Conservation (phyloP, 2,888 invertebrate genomes). For the Tipula unca region DNA sequence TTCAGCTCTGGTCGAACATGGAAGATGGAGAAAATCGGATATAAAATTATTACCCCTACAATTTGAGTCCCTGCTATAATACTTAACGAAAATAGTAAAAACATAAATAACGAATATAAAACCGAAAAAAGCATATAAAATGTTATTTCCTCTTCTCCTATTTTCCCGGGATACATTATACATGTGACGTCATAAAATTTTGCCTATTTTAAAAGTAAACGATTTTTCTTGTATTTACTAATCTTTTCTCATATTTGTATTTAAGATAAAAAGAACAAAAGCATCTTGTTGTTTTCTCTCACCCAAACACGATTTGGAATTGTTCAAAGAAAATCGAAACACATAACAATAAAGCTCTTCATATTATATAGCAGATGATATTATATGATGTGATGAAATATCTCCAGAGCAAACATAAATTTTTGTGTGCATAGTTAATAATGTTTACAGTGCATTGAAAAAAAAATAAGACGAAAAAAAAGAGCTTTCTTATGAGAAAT, state of each 20-base stretch:
- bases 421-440: not conserved
- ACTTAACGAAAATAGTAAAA: not conserved
- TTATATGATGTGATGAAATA: not conserved
- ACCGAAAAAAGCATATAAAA: not conserved
- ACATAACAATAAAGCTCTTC: not conserved
- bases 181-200: not conserved
- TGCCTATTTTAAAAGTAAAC: not conserved
- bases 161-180: conserved; percentile 9
- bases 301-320: not conserved
- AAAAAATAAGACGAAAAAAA: too few relatives aligned
- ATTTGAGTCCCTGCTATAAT: not conserved
- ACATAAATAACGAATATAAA: not conserved
- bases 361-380: not conserved
- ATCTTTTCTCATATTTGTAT: not conserved
- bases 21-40: not conserved
- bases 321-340: not conserved
- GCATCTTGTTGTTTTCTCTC: not conserved
- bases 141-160: not conserved
- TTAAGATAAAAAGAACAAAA: not conserved
- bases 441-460: not conserved
- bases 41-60: not conserved
- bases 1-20: not conserved
- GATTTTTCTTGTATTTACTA: not conserved
- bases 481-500: not conserved
- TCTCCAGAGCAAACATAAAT: not conserved